Base-by-base conservation (phyloP, 1,140 invertebrate species). In the Drosophila ficusphila region DNA sequence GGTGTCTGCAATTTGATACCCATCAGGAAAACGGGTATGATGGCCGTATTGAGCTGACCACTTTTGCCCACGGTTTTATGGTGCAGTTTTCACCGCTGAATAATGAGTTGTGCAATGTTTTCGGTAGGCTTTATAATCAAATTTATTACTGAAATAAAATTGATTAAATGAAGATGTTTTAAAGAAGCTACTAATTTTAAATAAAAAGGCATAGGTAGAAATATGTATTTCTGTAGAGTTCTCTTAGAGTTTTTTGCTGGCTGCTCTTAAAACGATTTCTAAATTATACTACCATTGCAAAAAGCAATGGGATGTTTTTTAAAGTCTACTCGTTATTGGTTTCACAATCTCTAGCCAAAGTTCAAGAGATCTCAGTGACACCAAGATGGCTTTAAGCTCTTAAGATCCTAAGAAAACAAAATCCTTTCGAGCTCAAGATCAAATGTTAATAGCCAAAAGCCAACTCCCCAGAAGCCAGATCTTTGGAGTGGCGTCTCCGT, bases 1-100 rank as follows among this genome's bases (percentile, higher is more conserved):
- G 41, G 19, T 47, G 44, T 67, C 62, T 67, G 62, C 62, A 52
- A 67, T 67, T 52, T 65, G 44, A 67, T 67, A 67, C 44, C 60
- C 34, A 41, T 14, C 36, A 44, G 5, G n/a, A 27, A 23, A 16
- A 12, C 1, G 62, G 60, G 34, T 14, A 67, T 67, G 46, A 49
- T 65, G 60, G 14, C 4, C n/a, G n/a, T n/a, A 6, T 6, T 6
- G 39, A 46, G 39, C 39, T 61, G 54, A 0, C 3, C 12, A 18
- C 8, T 36, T 27, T 19, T 36, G 8, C 3, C 14, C 9, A 23
- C 2, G 4, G 5, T 23, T 27, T 27, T 19, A 14, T 2, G 19
- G 41, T 6, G 12, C 19, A n/a, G 0, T n/a, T 25, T 14, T 14
- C 4, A 47, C 2, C 0, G 48, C 1, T n/a, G 4, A 27, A 18